Percentiles rank a stretch among this genome's conserved stretches.
These are phyloP conservation scores for Neolamprologus sp. DNA, from an alignment of 2,113 vertebrate species.

Conservation along the genomic window DNA sequence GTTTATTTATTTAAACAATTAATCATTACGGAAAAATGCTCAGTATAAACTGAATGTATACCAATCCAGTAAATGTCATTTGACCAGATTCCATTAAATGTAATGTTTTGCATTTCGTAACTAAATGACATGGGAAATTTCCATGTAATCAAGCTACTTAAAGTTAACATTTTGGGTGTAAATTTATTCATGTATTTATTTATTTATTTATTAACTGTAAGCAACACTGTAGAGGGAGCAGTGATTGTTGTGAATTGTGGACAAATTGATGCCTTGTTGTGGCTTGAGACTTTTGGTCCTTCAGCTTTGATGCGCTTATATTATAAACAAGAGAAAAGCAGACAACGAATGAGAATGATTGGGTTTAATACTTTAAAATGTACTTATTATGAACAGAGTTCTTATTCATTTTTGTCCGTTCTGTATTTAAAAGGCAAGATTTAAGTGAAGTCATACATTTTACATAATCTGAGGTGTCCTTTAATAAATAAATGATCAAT, in stretches of 20 bases:
- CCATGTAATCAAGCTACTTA: not conserved
- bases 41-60: not conserved
- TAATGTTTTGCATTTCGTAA: not conserved
- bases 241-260: not conserved
- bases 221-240: not conserved
- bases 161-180: not conserved
- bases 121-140: not conserved
- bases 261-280: not conserved
- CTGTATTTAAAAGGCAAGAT: not conserved
- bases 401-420: not conserved
- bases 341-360: not conserved
- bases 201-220: not conserved
- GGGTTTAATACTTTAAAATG: not conserved
- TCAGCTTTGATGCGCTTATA: not conserved
- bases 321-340: not conserved
- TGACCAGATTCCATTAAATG: not conserved
- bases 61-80: not conserved
- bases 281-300: not conserved
- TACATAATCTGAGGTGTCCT: not conserved
- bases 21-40: not conserved
- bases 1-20: not conserved
- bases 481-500: not conserved
- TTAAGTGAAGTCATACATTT: not conserved
- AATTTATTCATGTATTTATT: not conserved
- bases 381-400: not conserved